Evolutionary conservation across 2,113 vertebrate genomes (phyloP).

Genomic region (Corythaixoides concolor): DNA sequence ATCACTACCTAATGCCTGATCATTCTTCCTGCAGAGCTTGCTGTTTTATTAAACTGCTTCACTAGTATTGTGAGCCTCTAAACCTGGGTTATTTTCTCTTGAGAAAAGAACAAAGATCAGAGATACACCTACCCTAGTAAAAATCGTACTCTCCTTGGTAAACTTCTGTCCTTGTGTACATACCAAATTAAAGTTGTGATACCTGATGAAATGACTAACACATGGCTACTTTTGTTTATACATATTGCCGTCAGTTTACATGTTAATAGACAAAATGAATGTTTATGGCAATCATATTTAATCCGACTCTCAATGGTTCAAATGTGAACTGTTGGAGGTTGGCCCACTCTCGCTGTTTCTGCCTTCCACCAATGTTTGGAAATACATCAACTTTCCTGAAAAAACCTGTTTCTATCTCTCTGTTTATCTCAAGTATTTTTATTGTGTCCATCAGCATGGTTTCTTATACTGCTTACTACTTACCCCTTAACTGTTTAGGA

Average conservation of each 20-base stretch:
- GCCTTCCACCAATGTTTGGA: conserved; percentile 24
- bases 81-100: background rate
- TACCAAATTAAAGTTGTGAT: background rate
- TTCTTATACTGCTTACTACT: background rate
- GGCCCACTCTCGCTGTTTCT: background rate
- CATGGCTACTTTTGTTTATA: conserved; percentile 32
- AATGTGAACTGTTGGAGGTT: conserved; percentile 37
- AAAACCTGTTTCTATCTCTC: background rate
- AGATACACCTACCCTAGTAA: background rate
- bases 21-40: conserved; percentile 23
- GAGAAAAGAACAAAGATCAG: background rate
- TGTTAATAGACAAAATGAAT: background rate
- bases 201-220: conserved; percentile 17
- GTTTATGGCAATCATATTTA: conserved; percentile 9
- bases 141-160: background rate
- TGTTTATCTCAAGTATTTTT: conserved; percentile 9
- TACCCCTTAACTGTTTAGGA: background rate
- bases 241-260: conserved; percentile 8
- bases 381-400: conserved; percentile 10
- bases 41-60: conserved; percentile 21
- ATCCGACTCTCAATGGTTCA: conserved; percentile 1
- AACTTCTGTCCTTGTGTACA: background rate
- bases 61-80: background rate
- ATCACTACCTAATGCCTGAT: conserved; percentile 12
- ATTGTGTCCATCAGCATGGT: background rate